Percentiles rank a stretch among this genome's conserved stretches.
These are phyloP conservation scores for Syngnathus floridae DNA, from an alignment of 2,113 vertebrate genomes.

Conservation along the genomic window DNA sequence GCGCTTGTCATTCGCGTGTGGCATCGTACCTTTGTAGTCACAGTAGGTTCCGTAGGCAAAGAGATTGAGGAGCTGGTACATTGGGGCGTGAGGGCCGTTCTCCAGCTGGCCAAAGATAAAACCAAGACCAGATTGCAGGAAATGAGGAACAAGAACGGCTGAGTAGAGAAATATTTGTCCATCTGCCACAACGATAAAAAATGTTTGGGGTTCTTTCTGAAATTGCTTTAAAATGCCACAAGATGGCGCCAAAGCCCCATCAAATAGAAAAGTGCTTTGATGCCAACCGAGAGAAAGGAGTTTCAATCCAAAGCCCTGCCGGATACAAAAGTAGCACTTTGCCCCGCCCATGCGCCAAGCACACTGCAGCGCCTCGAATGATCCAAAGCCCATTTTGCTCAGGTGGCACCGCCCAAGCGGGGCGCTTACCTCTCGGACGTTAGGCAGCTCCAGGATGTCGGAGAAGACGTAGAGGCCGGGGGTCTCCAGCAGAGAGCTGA, in stretches of 20 bases:
- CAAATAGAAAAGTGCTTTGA: too few relatives aligned
- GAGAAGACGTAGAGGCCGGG: constrained; percentile 77
- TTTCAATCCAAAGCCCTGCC: too few relatives aligned
- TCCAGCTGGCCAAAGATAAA: constrained; percentile 74
- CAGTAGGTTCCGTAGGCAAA: constrained; percentile 94
- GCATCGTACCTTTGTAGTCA: constrained; percentile 84
- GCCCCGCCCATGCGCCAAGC: too few relatives aligned
- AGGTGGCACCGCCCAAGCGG: background rate
- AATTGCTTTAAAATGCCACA: too few relatives aligned
- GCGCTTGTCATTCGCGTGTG: constrained; percentile 51
- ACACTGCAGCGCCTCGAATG: too few relatives aligned
- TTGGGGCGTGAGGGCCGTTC: constrained; percentile 84
- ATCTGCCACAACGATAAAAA: too few relatives aligned
- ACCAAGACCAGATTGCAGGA: constrained; percentile 12
- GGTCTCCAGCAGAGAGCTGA: constrained; percentile 74
- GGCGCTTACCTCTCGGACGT: constrained; percentile 72
- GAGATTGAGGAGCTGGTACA: constrained; percentile 89
- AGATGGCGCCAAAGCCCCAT: too few relatives aligned
- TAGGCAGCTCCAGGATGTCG: constrained; percentile 74
- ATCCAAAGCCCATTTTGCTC: too few relatives aligned
- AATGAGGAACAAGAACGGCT: background rate
- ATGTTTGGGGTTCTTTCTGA: too few relatives aligned
- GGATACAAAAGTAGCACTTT: too few relatives aligned
- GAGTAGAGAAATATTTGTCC: too few relatives aligned
- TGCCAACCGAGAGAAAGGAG: constrained; percentile 1